Evolutionary conservation across 2,797 vertebrate genomes (phyloP), one percentile per base, ranked within the genome.

Genomic region (Lithobates sylvaticus): DNA sequence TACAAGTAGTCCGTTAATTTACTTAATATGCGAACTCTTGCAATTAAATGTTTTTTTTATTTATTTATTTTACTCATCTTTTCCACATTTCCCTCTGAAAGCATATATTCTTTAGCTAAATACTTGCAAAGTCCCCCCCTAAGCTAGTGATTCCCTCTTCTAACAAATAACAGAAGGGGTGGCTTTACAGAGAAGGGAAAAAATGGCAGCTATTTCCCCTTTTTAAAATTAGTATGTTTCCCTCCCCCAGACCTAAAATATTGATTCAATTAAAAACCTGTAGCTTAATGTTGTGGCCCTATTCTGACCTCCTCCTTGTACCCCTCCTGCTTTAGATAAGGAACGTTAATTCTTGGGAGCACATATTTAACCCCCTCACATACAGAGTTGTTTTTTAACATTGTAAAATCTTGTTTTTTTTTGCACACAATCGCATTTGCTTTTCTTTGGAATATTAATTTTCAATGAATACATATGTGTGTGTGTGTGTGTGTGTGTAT

Each of bases 121-220:
- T 76, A 81, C 47, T 44, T 36, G 39, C 39, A 10, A 9, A 8
- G 4, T 34, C 12, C 1, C 1, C 21, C 3, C 3, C 50, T 18
- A 67, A 27, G 65, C 72, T 73, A 16, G 54, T n/a, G 44, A 34
- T 73, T 50, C 21, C 21, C n/a, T 83, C 77, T 61, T 73, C 64
- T 83, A 87, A 87, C 85, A 73, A 87, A 73, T 78, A 87, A 83
- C 85, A 87, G 54, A 87, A 87, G 80, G 27, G 68, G 73, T 78
- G 80, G 80, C 85, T 86, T 86, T 83, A 78, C 50, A 67, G 58
- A 77, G 69, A 36, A 73, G 67, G 36, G 78, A 87, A 47, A 67
- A 87, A 87, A 83, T 87, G 80, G 80, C 80, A 83, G 85, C 80
- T 87, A 87, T 87, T 87, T 87, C 80, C 85, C 85, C 80, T 87